Percentiles rank a stretch among this genome's conserved stretches.
Conservation (phyloP, 2,113 vertebrate genomes). For the Pseudorhombus dupliciocellatus region DNA sequence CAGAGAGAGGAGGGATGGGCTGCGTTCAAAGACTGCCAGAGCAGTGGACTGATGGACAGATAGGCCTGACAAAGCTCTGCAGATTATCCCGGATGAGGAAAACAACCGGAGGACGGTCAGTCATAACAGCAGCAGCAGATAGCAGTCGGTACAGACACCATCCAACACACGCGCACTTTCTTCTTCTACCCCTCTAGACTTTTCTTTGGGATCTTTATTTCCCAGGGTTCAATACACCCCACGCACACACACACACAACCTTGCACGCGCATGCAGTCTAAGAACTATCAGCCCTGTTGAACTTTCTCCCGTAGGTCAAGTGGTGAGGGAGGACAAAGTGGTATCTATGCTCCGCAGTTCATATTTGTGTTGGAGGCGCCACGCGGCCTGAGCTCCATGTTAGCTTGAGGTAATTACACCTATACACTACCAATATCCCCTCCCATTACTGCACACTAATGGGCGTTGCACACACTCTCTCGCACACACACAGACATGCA, state of each 20-base stretch:
- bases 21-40: constrained; percentile 24
- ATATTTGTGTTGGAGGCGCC: constrained; percentile 79
- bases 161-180: constrained; percentile 44
- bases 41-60: constrained; percentile 46
- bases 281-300: constrained; percentile 49
- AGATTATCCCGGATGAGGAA: constrained; percentile 29
- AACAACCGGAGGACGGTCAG: constrained; percentile 16
- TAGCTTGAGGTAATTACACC: constrained; percentile 78
- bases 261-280: constrained; percentile 10
- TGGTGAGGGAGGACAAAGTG: constrained; percentile 74
- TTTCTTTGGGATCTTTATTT: constrained; percentile 52
- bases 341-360: constrained; percentile 74
- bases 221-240: constrained; percentile 24
- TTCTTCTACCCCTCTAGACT: background rate
- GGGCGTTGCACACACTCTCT: constrained; percentile 62
- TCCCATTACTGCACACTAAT: constrained; percentile 78
- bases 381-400: constrained; percentile 70
- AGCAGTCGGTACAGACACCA: constrained; percentile 36
- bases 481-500: constrained; percentile 24
- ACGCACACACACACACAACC: constrained; percentile 10
- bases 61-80: constrained; percentile 34
- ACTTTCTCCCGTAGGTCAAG: constrained; percentile 66
- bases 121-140: constrained; percentile 39
- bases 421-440: constrained; percentile 79
- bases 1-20: constrained; percentile 7